Evolutionary conservation across 2,113 vertebrate genomes (phyloP), one percentile per base, ranked within the genome.

Genomic region (Oenanthe melanoleuca): DNA sequence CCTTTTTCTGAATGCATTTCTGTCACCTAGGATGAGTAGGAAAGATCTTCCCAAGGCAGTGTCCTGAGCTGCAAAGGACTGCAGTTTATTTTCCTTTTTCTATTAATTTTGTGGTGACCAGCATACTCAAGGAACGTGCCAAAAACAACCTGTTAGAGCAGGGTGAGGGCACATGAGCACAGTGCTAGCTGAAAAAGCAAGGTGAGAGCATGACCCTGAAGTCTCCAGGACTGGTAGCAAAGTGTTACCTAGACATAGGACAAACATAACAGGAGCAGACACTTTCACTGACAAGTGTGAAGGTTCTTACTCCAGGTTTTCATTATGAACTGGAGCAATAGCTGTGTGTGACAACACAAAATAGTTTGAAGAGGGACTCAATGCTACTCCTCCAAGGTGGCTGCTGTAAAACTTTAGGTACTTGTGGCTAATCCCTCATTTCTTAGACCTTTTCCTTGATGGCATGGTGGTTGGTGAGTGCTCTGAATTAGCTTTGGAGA

Each of bases 351-450:
- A 50, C 64, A 53, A 1, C 0, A 3, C 3, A 45, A 44, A 71
- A 40, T 4, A 26, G 11, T 38, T 61, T 37, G 70, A 52, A 87
- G 38, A 52, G 40, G 18, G 15, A 28, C 65, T 47, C 66, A 34
- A 6, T 0, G 0, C 53, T 69, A 25, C 12, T 45, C 14, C 24
- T 61, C 11, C 26, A 25, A 22, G 29, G 74, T 22, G 57, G 24
- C 42, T 63, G 63, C 3, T 56, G 13, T 26, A 38, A 61, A 71
- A 31, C 14, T 61, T 72, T 38, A 38, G 37, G 8, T 31, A 18
- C 45, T 53, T 57, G 70, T 45, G 49, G 25, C 25, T 34, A 55
- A 56, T 26, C 25, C 34, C 6, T 80, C 29, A 12, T 56, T 83
- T 91, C 40, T 82, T 33, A 40, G 66, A 24, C 19, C 24, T 91